Base-by-base conservation (phyloP, 2,797 vertebrate genomes). In the Alca torda region DNA sequence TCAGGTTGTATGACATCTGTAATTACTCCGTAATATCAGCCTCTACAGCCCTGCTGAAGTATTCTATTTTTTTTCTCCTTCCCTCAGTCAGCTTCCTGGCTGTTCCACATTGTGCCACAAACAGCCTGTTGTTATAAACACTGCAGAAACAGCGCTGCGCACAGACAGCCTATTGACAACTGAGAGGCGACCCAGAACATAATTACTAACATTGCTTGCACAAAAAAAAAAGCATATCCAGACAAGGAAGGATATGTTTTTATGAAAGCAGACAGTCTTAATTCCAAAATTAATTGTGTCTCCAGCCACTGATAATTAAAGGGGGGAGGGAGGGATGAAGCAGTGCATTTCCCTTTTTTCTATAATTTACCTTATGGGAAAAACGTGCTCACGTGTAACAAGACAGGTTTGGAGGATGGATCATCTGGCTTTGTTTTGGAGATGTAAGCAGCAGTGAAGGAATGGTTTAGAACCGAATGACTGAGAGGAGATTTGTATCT, bases 231-330 rank as follows among this genome's bases (percentile, higher is more conserved):
- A 54, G 9, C 7, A 0, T 65, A 83, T 68, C 64, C 91, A 96
- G 94, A 95, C 91, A 94, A 76, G 86, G 84, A 94, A 93, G 53
- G 87, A 86, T 92, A 94, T 48, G 54, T 91, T 94, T 89, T 94
- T 92, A 89, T 96, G 93, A 90, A 97, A 81, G 76, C 76, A 97
- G 93, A 93, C 89, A 50, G 88, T 80, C 93, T 93, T 90, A 95
- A 92, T 94, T 95, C 89, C 73, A 78, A 90, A 96, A 94, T 95
- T 95, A 95, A 95, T 96, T 96, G 72, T 84, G 69, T 85, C 91
- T 94, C 72, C 83, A 92, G 72, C 59, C 84, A 75, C 43, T 84
- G 78, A 87, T 93, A 93, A 95, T 95, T 93, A 90, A 93, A 87
- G 56, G 16, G n/a, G 28, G 33, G 18, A 23, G 41, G 53, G 16